phyloP scores from a whole-genome alignment of 2,888 invertebrate species.

The Sisyra terminalis region DNA sequence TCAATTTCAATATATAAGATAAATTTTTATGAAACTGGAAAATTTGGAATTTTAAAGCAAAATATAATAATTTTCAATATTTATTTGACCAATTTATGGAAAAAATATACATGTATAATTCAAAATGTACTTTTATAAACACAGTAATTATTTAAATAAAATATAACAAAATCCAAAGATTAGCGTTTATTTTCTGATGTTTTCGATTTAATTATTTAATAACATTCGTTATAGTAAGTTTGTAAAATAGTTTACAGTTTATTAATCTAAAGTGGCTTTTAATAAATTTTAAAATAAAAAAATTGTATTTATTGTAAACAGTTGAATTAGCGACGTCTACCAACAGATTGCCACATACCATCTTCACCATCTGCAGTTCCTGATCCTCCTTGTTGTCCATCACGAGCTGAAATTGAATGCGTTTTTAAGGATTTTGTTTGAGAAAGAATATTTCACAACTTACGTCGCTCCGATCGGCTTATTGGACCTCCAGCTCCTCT shows the following conservation, averaged over 20 bases:
- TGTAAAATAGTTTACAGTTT: constrained; percentile 1
- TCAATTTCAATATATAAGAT: no score
- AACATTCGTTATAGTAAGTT: constrained; percentile 2
- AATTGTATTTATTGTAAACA: not conserved
- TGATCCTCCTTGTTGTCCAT: constrained; percentile 17
- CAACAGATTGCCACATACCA: constrained; percentile 21
- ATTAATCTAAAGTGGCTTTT: not conserved
- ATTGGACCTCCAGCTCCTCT: constrained; percentile 5
- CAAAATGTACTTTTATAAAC: no score
- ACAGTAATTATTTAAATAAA: no score
- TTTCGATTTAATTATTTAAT: no score
- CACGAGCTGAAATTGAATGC: not conserved
- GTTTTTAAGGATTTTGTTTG: no score
- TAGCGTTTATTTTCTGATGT: no score
- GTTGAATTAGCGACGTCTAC: constrained; percentile 15
- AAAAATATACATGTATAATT: no score
- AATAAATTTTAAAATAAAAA: not conserved
- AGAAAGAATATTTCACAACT: constrained; percentile 1
- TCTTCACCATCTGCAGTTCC: constrained; percentile 20
- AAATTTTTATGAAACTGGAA: no score
- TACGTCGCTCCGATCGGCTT: constrained; percentile 8
- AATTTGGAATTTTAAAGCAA: no score
- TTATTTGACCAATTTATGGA: no score
- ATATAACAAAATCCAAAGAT: no score
- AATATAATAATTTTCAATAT: no score